Evolutionary conservation across 1,140 invertebrate species (phyloP), one percentile per base, ranked within the genome.

Genomic region (Hylyphantes graminicola): DNA sequence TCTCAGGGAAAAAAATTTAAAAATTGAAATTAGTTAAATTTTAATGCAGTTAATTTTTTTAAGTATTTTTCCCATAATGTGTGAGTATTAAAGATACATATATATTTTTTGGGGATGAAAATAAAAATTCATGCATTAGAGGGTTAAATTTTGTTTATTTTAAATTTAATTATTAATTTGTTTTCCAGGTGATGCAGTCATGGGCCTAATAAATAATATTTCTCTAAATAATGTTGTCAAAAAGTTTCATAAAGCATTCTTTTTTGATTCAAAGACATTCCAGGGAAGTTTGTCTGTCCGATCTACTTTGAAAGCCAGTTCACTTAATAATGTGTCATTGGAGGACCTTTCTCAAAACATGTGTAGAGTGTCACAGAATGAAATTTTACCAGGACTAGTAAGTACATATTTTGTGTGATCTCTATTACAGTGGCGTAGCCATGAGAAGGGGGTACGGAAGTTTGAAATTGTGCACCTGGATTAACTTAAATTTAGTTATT

Each of bases 151-250:
- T 35, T 35, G 35, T 35, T 35, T 35, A n/a, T 65, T 65, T 21
- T 65, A 65, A 15, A 17, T n/a, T n/a, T 65, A 65, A 65, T 19
- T 65, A 7, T 59, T 59, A 59, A 65, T 8, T 73, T 74, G 57
- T 74, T 35, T 35, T 35, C 35, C 7, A 74, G 72, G 72, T 7
- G 35, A 74, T 59, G 54, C 7, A 21, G n/a, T 74, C 48, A 19
- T 57, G n/a, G 51, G 35, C 5, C 35, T 10, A 35, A 9, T 74
- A 12, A 57, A 74, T 59, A 48, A 21, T 35, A 74, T 74, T 13
- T 15, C 21, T 17, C 15, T 74, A 21, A 35, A 12, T 55, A 12
- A 74, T 35, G 54, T 59, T 57, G 19, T 74, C 9, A 74, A 59
- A 35, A 57, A 35, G 35, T n/a, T 13, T 57, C 19, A 6, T n/a